These are phyloP conservation scores for Monodelphis domestica DNA, from an alignment of 2,797 vertebrate genomes.

Conservation along the genomic window DNA sequence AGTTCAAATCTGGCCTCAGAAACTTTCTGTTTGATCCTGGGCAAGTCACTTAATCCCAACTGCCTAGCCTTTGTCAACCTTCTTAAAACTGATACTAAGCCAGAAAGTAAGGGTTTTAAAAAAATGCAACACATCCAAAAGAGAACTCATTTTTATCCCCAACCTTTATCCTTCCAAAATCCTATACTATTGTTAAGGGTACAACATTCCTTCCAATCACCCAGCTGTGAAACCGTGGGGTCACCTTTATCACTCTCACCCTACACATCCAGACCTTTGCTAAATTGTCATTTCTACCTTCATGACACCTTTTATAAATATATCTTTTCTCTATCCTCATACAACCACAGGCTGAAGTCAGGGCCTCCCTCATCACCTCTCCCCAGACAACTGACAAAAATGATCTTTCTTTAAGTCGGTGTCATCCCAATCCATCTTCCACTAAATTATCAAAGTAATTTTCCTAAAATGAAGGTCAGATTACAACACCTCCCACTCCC, in stretches of 20 bases:
- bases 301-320: not conserved
- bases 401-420: not conserved
- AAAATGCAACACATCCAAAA: not conserved
- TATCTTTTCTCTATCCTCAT: not conserved
- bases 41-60: too few relatives aligned
- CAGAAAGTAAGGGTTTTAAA: too few relatives aligned
- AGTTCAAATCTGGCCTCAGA: too few relatives aligned
- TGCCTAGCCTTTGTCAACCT: too few relatives aligned
- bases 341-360: not conserved
- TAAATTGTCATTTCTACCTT: not conserved
- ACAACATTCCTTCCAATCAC: not conserved
- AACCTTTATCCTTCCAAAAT: not conserved
- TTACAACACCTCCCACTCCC: not conserved
- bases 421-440: not conserved
- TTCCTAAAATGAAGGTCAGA: not conserved
- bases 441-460: not conserved
- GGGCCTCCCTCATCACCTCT: not conserved
- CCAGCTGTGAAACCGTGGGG: not conserved
- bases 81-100: too few relatives aligned
- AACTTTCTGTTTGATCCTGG: too few relatives aligned
- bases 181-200: not conserved
- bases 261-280: not conserved
- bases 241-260: not conserved
- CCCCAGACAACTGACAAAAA: not conserved
- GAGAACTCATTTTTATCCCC: not conserved